Evolutionary conservation across 2,797 vertebrate genomes (phyloP), one percentile per base, ranked within the genome.

Genomic region (Peromyscus melanophrys): DNA sequence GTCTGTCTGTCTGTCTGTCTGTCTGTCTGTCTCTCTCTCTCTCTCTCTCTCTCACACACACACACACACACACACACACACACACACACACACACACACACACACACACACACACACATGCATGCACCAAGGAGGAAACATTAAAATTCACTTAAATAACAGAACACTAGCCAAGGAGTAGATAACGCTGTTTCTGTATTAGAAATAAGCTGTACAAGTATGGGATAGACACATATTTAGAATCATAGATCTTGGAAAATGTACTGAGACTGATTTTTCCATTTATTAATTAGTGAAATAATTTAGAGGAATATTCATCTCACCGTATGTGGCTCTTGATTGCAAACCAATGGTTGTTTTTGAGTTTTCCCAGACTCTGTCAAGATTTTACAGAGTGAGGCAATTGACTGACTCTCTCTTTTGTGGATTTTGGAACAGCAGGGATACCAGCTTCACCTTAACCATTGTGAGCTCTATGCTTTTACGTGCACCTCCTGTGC

Each of bases 101-200:
- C 52, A 55, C 52, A 55, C 52, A 55, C 52, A 55, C 52, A 55
- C 52, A 55, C 52, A 55, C 52, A 49, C 2, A 71, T 27, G 21
- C 14, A 49, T 43, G 52, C 29, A 19, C 5, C n/a, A 81, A n/a
- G 27, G 37, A 69, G 37, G 27, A 69, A 73, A 65, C 55, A 77
- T 78, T 82, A 31, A 43, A 16, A 67, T 82, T 90, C 25, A 85
- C 86, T 92, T 95, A 96, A 95, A 43, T 93, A 71, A 94, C 82
- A 89, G n/a, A 55, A 94, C 61, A 29, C n/a, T 37, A 55, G 40
- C 29, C 21, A 3, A 89, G 46, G 37, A 82, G 67, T 67, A 81
- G 7, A 63, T 77, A 75, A 40, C 81, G 9, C 82, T 14, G 11
- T 71, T 57, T 8, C 31, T 88, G 8, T 57, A 52, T 77, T 73